Conservation (phyloP, 1,140 invertebrate species). For the Maconellicoccus hirsutus region DNA sequence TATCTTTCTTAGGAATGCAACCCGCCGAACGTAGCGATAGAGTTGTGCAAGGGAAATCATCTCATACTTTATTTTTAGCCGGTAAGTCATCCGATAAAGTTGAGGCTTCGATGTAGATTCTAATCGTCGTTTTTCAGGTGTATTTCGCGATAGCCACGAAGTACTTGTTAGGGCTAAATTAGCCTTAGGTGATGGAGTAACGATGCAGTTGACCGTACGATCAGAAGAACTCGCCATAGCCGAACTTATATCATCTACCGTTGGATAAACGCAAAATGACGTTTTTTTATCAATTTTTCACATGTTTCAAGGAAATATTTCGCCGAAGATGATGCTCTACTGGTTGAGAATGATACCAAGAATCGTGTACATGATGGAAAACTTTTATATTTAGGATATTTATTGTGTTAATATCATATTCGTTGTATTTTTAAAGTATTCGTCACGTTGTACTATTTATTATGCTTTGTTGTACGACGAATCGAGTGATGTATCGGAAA, state of each 20-base stretch:
- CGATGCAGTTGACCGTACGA: constrained; percentile 56
- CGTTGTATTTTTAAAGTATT: too few relatives aligned
- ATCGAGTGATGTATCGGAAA: too few relatives aligned
- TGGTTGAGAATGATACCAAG: too few relatives aligned
- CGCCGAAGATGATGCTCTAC: too few relatives aligned
- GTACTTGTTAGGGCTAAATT: constrained; percentile 76
- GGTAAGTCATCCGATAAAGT: constrained; percentile 37
- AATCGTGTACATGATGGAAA: too few relatives aligned
- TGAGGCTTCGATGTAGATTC: not conserved
- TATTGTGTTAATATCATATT: too few relatives aligned
- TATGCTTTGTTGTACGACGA: too few relatives aligned
- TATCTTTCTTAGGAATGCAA: constrained; percentile 77
- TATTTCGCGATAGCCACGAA: constrained; percentile 80
- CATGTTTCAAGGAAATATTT: too few relatives aligned
- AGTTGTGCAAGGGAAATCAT: constrained; percentile 68
- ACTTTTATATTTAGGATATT: too few relatives aligned
- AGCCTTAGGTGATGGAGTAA: constrained; percentile 59
- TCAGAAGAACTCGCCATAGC: constrained; percentile 48
- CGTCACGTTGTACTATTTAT: too few relatives aligned
- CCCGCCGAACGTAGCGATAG: constrained; percentile 75
- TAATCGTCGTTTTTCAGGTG: constrained; percentile 39
- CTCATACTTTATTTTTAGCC: constrained; percentile 67
- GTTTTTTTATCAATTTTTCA: too few relatives aligned
- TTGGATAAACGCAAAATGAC: constrained; percentile 54
- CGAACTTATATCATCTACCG: constrained; percentile 72